A percentile compares a stretch with the other conserved stretches of the same genome.
These are phyloP conservation scores for Harpagoxenus sublaevis DNA, from an alignment of 2,888 invertebrate genomes.

Conservation along the genomic window DNA sequence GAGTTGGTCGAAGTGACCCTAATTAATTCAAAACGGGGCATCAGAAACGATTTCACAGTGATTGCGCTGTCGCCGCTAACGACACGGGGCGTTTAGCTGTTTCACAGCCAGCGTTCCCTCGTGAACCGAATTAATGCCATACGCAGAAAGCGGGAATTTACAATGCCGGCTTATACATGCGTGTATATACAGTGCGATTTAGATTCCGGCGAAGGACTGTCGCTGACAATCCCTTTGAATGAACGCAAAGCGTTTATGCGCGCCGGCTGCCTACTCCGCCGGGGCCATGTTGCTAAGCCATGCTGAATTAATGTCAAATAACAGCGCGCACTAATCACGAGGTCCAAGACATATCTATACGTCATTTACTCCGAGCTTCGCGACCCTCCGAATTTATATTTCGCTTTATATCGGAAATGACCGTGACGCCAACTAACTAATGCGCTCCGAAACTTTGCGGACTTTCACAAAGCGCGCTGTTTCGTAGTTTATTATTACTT, in stretches of 20 bases:
- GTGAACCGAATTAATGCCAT: slow-evolving; percentile 38
- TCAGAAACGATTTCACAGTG: slow-evolving; percentile 12
- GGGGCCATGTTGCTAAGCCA: slow-evolving; percentile 47
- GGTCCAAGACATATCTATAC: slow-evolving; percentile 4
- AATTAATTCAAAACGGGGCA: slow-evolving; percentile 12
- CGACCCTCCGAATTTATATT: slow-evolving; percentile 27
- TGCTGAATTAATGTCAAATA: slow-evolving; percentile 72
- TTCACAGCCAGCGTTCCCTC: slow-evolving; percentile 5
- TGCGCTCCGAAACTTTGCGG: slow-evolving; percentile 7
- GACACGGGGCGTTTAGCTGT: slow-evolving; percentile 5
- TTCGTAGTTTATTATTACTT: slow-evolving; percentile 50
- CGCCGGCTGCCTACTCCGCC: slow-evolving; percentile 35
- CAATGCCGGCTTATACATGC: slow-evolving; percentile 11
- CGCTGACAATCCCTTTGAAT: slow-evolving; percentile 53
- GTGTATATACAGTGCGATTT: slow-evolving; percentile 30
- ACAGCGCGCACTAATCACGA: slow-evolving; percentile 60
- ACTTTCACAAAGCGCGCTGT: slow-evolving; percentile 35
- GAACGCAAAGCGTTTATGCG: slow-evolving; percentile 34
- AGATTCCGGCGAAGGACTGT: slow-evolving; percentile 35
- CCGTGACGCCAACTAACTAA: neutral
- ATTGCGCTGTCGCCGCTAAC: slow-evolving; percentile 17
- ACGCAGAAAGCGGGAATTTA: slow-evolving; percentile 37
- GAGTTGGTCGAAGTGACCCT: no score
- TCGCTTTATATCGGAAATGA: slow-evolving; percentile 30
- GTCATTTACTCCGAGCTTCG: slow-evolving; percentile 30